phyloP scores from a whole-genome alignment of 2,113 vertebrate genomes.

The Stigmatopora nigra region DNA sequence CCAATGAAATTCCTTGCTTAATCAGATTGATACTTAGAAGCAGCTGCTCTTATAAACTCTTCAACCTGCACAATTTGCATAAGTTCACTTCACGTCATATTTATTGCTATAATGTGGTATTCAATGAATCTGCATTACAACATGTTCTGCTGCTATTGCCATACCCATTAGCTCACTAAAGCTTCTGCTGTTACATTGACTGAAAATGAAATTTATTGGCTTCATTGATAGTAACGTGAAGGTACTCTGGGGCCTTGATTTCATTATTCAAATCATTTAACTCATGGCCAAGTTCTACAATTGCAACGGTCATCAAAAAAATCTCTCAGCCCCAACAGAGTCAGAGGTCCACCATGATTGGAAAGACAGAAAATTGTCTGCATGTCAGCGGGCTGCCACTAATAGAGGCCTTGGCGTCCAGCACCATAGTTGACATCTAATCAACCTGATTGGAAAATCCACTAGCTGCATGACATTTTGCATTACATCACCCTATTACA shows the following conservation, averaged over 20 bases:
- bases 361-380: slow-evolving; percentile 27
- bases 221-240: background rate
- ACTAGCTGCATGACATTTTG: slow-evolving; percentile 24
- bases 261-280: background rate
- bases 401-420: slow-evolving; percentile 43
- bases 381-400: slow-evolving; percentile 38
- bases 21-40: slow-evolving; percentile 19
- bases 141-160: background rate
- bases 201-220: background rate
- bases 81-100: background rate
- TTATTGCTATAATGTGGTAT: background rate
- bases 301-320: background rate
- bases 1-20: background rate
- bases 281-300: background rate
- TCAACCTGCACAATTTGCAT: slow-evolving; percentile 6
- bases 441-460: slow-evolving; percentile 60
- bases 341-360: slow-evolving; percentile 1
- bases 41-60: slow-evolving; percentile 14
- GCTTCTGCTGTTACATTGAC: background rate
- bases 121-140: background rate
- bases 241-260: slow-evolving; percentile 7
- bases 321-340: background rate
- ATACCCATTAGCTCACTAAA: background rate
- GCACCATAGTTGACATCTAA: slow-evolving; percentile 43
- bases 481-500: slow-evolving; percentile 39